Conservation (phyloP, 2,888 invertebrate species). For the Melieria crassipennis region DNA sequence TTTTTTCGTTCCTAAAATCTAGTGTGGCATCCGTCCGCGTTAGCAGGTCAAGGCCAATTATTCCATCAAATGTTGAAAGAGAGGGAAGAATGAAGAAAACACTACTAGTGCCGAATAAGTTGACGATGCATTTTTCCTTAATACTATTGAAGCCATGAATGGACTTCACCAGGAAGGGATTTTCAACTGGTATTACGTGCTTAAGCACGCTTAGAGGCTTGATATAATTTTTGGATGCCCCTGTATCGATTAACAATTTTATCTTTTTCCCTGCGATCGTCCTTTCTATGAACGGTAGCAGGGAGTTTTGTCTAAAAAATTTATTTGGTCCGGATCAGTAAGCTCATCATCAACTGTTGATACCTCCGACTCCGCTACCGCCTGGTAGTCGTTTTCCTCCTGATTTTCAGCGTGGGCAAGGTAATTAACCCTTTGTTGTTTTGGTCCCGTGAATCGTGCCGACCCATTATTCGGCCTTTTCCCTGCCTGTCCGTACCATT, state of each 20-base stretch:
- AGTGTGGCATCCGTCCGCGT: no score
- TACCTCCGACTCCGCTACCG: constrained; percentile 4
- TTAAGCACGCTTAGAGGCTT: constrained; percentile 22
- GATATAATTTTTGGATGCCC: constrained; percentile 31
- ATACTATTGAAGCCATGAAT: constrained; percentile 25
- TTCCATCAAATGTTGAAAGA: constrained; percentile 12
- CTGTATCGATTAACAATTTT: constrained; percentile 23
- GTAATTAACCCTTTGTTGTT: no score
- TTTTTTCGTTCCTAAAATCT: no score
- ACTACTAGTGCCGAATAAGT: constrained; percentile 1
- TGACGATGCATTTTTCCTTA: constrained; percentile 4
- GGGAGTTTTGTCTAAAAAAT: constrained; percentile 27
- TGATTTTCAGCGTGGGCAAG: no score
- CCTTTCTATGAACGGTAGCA: constrained; percentile 24
- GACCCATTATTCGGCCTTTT: no score
- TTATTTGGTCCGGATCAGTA: constrained; percentile 13
- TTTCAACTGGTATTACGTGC: constrained; percentile 12
- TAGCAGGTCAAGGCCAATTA: constrained; percentile 18
- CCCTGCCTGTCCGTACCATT: no score
- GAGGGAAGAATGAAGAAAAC: constrained; percentile 15
- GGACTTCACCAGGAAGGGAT: constrained; percentile 25
- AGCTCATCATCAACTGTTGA: constrained; percentile 4
- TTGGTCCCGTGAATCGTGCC: no score
- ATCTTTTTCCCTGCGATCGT: constrained; percentile 25
- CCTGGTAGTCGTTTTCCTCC: not conserved